Evolutionary conservation across 2,113 vertebrate species (phyloP), one percentile per base, ranked within the genome.

Genomic region (Castor canadensis): DNA sequence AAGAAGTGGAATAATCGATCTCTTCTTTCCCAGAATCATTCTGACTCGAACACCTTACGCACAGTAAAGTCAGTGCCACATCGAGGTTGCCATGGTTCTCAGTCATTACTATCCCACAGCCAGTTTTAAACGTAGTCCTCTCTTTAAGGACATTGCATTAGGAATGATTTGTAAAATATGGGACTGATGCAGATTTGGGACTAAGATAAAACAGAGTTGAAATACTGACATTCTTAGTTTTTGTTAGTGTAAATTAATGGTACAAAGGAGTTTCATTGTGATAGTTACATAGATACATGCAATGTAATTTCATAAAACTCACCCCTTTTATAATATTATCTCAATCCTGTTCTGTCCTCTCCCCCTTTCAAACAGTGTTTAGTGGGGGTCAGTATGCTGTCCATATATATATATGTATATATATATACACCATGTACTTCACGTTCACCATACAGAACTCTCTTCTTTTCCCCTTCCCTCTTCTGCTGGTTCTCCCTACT

Each of bases 41-140:
- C 52, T 38, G 35, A 30, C n/a, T 43, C 15, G 38, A 47, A 20
- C 2, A 58, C 45, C 38, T 86, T 67, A 71, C 35, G 45, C n/a
- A 1, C 54, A 13, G 1, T 22, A 4, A 60, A 22, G 20, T 16
- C 35, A 0, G 0, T 1, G 9, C 35, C 11, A 15, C 17, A 16
- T 3, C 22, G n/a, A 35, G 26, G 26, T 3, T 1, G 26, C 3
- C 26, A 24, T 0, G 8, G 15, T 52, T 35, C 54, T 73, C 15
- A 38, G 43, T 7, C 0, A 1, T 24, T 49, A 17, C n/a, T n/a
- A 76, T 40, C 60, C 20, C 4, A 10, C 75, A 49, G 26, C 19
- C 49, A 12, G 20, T 22, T 87, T n/a, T 58, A 84, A 38, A 28
- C 28, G 26, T 10, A 11, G 22, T n/a, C 35, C 22, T 4, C 19